phyloP scores from a whole-genome alignment of 2,888 invertebrate species.

The Dicroscelio sp. region DNA sequence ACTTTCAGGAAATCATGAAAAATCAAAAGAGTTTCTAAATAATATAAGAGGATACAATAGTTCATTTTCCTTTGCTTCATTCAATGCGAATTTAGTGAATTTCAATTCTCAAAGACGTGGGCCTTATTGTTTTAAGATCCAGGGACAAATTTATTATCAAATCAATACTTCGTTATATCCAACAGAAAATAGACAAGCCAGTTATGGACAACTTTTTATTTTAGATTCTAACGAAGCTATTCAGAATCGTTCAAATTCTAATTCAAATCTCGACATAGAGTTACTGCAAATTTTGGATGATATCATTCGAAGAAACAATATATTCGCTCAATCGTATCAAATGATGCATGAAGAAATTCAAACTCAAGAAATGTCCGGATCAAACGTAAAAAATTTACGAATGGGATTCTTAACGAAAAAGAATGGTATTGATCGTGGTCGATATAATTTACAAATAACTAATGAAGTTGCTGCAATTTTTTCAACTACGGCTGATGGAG shows the following conservation, averaged over 20 bases:
- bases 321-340: slow-evolving; percentile 34
- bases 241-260: background rate
- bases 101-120: background rate
- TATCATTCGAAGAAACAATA: slow-evolving; percentile 30
- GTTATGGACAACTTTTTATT: slow-evolving; percentile 32
- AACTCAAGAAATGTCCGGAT: background rate
- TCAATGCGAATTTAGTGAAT: slow-evolving; percentile 14
- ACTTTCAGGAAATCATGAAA: background rate
- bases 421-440: slow-evolving; percentile 68
- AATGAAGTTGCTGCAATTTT: slow-evolving; percentile 73
- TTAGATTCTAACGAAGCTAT: slow-evolving; percentile 31
- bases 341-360: slow-evolving; percentile 38
- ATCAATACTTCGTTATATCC: slow-evolving; percentile 28
- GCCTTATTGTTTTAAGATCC: slow-evolving; percentile 24
- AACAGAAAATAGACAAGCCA: background rate
- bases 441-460: slow-evolving; percentile 60
- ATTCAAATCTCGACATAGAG: background rate
- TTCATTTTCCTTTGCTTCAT: slow-evolving; percentile 17
- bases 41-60: slow-evolving; percentile 46
- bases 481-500: slow-evolving; percentile 78
- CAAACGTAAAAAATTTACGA: background rate
- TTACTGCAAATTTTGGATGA: slow-evolving; percentile 6
- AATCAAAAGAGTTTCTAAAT: background rate
- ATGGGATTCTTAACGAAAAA: slow-evolving; percentile 54
- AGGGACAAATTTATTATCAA: slow-evolving; percentile 23